phyloP scores from a whole-genome alignment of 2,888 invertebrate genomes.

The Linnaemya tessellans region DNA sequence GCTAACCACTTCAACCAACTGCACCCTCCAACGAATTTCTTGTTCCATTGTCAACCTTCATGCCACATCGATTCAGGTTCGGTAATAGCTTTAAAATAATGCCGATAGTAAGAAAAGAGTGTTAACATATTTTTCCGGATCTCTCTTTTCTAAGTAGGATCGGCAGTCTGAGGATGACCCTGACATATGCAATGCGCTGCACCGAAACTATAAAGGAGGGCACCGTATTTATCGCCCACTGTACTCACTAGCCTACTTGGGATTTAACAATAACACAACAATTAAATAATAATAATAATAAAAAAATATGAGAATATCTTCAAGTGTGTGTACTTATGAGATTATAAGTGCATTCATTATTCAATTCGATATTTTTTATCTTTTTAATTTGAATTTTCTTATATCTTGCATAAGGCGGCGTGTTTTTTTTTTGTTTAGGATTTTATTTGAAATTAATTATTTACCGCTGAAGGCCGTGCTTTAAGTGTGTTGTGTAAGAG shows the following conservation, averaged over 20 bases:
- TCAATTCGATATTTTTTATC: constrained; percentile 6
- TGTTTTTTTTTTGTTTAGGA: neutral
- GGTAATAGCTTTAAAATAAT: too few relatives aligned
- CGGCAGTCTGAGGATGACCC: too few relatives aligned
- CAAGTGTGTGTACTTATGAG: constrained; percentile 25
- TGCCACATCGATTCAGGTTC: too few relatives aligned
- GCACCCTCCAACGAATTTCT: too few relatives aligned
- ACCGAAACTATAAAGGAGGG: neutral
- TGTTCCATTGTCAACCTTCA: too few relatives aligned
- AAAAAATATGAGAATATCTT: constrained; percentile 40
- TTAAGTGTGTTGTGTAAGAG: neutral
- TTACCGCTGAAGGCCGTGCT: neutral
- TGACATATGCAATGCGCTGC: too few relatives aligned
- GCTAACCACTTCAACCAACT: too few relatives aligned
- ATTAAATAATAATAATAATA: constrained; percentile 44
- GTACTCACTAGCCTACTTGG: constrained; percentile 22
- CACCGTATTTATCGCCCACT: neutral
- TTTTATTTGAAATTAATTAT: neutral
- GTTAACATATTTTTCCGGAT: too few relatives aligned
- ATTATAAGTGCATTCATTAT: constrained; percentile 42
- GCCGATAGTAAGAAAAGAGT: too few relatives aligned
- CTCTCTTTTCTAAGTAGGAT: too few relatives aligned
- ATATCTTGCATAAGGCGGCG: constrained; percentile 16
- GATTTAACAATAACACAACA: constrained; percentile 44
- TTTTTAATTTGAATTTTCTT: neutral